Evolutionary conservation across 2,113 vertebrate genomes (phyloP), one percentile per base, ranked within the genome.

Genomic region (Lagopus leucura): DNA sequence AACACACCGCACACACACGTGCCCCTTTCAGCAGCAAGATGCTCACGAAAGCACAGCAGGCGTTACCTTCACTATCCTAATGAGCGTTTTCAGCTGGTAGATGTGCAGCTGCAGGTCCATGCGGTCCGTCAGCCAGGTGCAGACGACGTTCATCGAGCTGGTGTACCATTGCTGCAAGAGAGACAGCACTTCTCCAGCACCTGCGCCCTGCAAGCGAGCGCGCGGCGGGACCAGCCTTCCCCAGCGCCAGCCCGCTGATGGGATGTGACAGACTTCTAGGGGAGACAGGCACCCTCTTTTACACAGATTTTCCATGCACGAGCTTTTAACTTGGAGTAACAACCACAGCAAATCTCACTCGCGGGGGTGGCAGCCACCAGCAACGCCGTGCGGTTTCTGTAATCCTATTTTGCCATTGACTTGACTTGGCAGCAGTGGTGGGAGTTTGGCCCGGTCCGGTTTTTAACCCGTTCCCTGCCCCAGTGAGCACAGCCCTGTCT

Each of bases 161-260:
- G 98, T 99, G 98, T 99, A 99, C 99, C 99, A 99, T 99, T 99
- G 99, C 99, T 99, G 99, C 97, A 99, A 99, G 98, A 99, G 97
- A 99, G 98, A 99, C 96, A 98, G 97, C 96, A 98, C 94, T 98
- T 98, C 98, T 99, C 99, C 98, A 99, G 98, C 98, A 98, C 97
- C 97, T 98, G 96, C 88, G 76, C 57, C 84, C 82, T 1, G 12
- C 12, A 2, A 20, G 12, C 50, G 34, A 54, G 47, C 80, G 8
- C 1, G 10, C 45, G 4, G 52, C 45, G 75, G 75, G 61, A 17
- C 38, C 70, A 5, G 8, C 74, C 91, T 13, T 1, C 25, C 71
- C 42, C 36, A 8, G 76, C 61, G 71, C 67, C 72, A 50, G 48
- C 60, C 77, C 2, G 2, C 4, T 25, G 25, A 0, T 1, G 60